Evolutionary conservation across 2,113 vertebrate genomes (phyloP).

Genomic region (Dasyornis broadbenti): DNA sequence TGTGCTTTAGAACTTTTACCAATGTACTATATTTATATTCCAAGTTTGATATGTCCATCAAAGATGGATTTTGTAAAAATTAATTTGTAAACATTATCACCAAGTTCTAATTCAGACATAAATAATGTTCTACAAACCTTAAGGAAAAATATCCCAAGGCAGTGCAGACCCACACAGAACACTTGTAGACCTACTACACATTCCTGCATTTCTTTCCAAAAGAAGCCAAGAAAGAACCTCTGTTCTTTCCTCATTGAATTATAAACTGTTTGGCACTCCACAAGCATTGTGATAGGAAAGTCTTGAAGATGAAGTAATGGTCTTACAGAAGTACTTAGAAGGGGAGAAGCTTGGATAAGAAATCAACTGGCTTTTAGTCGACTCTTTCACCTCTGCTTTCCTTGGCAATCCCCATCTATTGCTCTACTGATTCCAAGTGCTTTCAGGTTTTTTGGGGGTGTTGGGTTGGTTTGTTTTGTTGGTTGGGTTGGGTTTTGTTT

Average conservation of each 20-base stretch:
- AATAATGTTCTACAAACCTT: neutral
- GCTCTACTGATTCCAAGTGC: neutral
- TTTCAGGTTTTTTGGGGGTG: neutral
- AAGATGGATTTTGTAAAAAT: neutral
- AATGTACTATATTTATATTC: accelerated
- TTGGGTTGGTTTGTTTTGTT: neutral
- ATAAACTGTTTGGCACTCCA: neutral
- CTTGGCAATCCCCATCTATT: neutral
- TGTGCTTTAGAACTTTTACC: neutral
- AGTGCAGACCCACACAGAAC: neutral
- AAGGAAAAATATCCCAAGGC: neutral
- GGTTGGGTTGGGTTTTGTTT: neutral
- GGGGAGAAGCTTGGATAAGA: neutral
- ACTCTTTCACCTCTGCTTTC: neutral
- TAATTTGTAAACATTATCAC: neutral
- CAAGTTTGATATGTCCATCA: neutral
- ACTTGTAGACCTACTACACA: neutral
- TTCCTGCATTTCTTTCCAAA: neutral
- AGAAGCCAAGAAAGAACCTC: neutral
- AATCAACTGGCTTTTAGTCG: neutral
- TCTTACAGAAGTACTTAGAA: neutral
- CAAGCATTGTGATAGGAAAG: neutral
- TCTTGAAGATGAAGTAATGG: neutral
- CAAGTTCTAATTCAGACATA: neutral
- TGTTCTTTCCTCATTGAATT: neutral